These are phyloP conservation scores for Colletes latitarsis DNA, from an alignment of 1,140 invertebrate genomes.

Conservation along the genomic window DNA sequence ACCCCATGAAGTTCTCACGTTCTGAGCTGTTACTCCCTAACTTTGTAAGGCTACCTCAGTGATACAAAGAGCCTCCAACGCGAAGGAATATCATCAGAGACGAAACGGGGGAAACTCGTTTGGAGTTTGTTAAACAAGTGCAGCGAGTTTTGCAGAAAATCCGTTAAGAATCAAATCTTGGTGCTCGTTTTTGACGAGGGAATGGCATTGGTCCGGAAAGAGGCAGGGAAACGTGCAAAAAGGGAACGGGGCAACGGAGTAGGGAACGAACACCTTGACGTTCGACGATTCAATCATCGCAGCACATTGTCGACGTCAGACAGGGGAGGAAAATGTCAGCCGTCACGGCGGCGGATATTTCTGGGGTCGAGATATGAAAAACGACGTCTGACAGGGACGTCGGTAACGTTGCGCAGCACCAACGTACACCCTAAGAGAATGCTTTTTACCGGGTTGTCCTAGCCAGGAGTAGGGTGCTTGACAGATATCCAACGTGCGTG, in stretches of 20 bases:
- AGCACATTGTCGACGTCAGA: slow-evolving; percentile 70
- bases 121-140: slow-evolving; percentile 27
- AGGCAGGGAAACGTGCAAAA: not conserved
- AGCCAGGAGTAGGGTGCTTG: slow-evolving; percentile 20
- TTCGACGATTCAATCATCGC: slow-evolving; percentile 73
- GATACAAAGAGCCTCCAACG: too few species aligned
- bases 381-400: slow-evolving; percentile 66
- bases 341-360: slow-evolving; percentile 66
- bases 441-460: slow-evolving; percentile 47
- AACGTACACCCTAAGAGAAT: slow-evolving; percentile 47
- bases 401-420: slow-evolving; percentile 22
- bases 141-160: slow-evolving; percentile 43
- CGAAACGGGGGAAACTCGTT: not conserved
- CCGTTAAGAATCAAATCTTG: slow-evolving; percentile 30
- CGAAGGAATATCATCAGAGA: too few species aligned
- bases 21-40: too few species aligned
- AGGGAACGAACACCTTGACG: slow-evolving; percentile 41
- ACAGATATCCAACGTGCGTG: slow-evolving; percentile 57
- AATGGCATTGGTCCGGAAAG: slow-evolving; percentile 30
- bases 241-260: not conserved
- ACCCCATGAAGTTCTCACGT: too few species aligned
- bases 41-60: too few species aligned
- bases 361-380: slow-evolving; percentile 71
- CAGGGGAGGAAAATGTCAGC: slow-evolving; percentile 64
- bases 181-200: not conserved